Base-by-base conservation (phyloP, 2,797 vertebrate genomes). In the Iguana delicatissima region DNA sequence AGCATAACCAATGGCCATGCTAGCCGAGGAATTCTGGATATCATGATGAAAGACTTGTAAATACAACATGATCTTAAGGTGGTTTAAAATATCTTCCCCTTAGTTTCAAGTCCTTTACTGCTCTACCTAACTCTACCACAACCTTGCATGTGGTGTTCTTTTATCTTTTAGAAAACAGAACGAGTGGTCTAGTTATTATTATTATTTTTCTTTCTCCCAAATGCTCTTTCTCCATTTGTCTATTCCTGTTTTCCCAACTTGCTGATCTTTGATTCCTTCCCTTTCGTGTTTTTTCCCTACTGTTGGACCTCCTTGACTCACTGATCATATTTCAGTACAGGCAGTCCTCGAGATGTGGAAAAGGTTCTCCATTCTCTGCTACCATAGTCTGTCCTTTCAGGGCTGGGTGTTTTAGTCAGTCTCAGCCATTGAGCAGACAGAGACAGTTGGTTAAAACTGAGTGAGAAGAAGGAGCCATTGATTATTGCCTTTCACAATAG, bases 381-480 rank as follows among this genome's bases (percentile, higher is more conserved):
- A 67, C 91, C 59, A 62, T 85, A 0, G 52, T 91, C 86, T 92
- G 55, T 89, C 32, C 13, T 92, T 90, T 74, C 92, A 32, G 89
- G 74, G 88, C 93, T 94, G 74, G 92, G 0, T 81, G 64, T 73
- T 86, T 85, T 91, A 38, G 74, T 72, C 72, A 50, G 4, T 84
- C 83, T 89, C 50, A 87, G 5, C 73, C 6, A 87, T 46, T 77
- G 88, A 88, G 9, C 38, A 55, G 74, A 57, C 92, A 85, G 92
- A 89, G 32, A 73, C 46, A 72, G 77, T 85, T 72, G 84, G 1
- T 46, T 22, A 72, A 88, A 86, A 89, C 50, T 89, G 72, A 87
- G 22, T 77, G 67, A 55, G n/a, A 32, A 50, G 32, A 59, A 83
- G 85, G 76, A 69, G 88, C 50, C 91, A 57, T 87, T 89, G 91